A percentile compares a stretch with the other conserved stretches of the same genome.
Conservation (phyloP, 1,140 invertebrate genomes). For the Holcopasites calliopsidis region DNA sequence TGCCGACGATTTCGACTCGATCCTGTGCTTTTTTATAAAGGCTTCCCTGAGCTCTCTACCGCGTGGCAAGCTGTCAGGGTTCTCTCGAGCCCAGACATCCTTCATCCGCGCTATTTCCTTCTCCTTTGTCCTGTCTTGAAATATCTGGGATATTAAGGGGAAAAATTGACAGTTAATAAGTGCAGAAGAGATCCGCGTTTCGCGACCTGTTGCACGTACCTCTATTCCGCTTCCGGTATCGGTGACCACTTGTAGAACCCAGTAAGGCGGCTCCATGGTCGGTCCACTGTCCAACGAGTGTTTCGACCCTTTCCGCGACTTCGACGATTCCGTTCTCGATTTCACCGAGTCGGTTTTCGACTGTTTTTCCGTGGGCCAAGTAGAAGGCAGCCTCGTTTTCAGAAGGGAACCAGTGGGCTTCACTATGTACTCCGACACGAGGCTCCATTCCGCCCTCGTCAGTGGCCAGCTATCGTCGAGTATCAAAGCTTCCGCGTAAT, state of each 20-base stretch:
- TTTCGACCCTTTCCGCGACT: slow-evolving; percentile 17
- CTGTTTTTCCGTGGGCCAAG: not conserved
- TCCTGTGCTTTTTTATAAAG: slow-evolving; percentile 39
- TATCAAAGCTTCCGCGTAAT: slow-evolving; percentile 58
- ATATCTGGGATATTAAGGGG: slow-evolving; percentile 27
- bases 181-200: no score
- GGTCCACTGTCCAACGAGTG: not conserved
- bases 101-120: slow-evolving; percentile 57
- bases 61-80: slow-evolving; percentile 54
- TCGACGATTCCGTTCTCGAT: not conserved
- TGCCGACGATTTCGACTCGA: not conserved
- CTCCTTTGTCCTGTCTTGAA: slow-evolving; percentile 55
- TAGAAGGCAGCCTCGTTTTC: not conserved
- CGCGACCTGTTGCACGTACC: slow-evolving; percentile 4
- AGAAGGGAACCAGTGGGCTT: not conserved
- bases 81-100: slow-evolving; percentile 57
- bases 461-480: slow-evolving; percentile 67
- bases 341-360: not conserved
- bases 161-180: no score
- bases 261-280: slow-evolving; percentile 42
- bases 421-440: slow-evolving; percentile 41
- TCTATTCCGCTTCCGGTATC: slow-evolving; percentile 39
- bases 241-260: slow-evolving; percentile 55
- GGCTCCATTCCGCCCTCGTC: slow-evolving; percentile 58
- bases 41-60: slow-evolving; percentile 55